These are phyloP conservation scores for Antrozous pallidus DNA, from an alignment of 2,797 vertebrate species.

Conservation along the genomic window DNA sequence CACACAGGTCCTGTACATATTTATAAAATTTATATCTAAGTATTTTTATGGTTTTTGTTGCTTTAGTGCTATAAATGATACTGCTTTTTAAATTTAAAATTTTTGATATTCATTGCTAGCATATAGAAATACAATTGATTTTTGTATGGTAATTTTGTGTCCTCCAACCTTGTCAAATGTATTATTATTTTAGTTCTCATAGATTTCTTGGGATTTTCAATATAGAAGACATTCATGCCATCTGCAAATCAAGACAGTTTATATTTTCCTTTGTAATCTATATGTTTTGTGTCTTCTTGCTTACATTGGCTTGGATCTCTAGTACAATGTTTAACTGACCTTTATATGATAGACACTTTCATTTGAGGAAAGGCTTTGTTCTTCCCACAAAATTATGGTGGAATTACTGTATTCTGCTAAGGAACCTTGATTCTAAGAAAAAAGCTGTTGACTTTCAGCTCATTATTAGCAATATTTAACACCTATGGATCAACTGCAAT, in stretches of 20 bases:
- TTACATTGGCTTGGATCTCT: not conserved
- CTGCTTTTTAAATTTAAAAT: not conserved
- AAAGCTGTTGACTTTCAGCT: not conserved
- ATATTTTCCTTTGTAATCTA: not conserved
- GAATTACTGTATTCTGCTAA: not conserved
- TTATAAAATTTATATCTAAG: not conserved
- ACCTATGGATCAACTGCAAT: not conserved
- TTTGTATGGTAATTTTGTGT: not conserved
- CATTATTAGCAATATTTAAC: not conserved
- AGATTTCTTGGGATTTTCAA: not conserved
- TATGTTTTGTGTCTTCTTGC: not conserved
- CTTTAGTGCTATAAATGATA: not conserved
- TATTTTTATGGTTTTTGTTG: not conserved
- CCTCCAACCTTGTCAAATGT: not conserved
- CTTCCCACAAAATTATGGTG: not conserved
- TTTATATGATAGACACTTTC: not conserved
- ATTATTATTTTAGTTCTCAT: not conserved
- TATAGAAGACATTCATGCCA: not conserved
- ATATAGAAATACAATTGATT: not conserved
- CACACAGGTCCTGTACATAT: not conserved
- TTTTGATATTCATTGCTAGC: not conserved
- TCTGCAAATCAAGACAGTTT: not conserved
- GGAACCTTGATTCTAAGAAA: not conserved
- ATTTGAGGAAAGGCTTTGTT: conserved; percentile 8
- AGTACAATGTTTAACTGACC: not conserved